Evolutionary conservation across 2,113 vertebrate species (phyloP).

Genomic region (Paedocypris sp.): DNA sequence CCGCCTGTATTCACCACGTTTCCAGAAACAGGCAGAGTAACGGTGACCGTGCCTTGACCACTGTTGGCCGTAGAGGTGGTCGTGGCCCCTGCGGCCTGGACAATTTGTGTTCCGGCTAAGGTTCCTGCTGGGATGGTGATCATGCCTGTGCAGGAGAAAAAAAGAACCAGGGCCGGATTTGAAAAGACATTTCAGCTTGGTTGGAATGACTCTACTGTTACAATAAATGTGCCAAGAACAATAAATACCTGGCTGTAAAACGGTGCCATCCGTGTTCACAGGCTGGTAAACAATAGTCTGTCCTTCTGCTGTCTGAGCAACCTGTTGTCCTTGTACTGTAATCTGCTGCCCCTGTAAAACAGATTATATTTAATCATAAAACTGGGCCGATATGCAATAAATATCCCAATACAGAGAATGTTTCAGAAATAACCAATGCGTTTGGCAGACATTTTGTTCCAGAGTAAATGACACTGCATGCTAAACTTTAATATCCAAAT

Average conservation of each 20-base stretch:
- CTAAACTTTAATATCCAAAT: too few relatives aligned
- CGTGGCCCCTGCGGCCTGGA: conserved; percentile 80
- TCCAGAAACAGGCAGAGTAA: conserved; percentile 91
- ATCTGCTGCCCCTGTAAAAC: conserved; percentile 80
- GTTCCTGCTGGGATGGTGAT: conserved; percentile 97
- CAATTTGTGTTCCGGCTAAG: conserved; percentile 91
- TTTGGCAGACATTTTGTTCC: too few relatives aligned
- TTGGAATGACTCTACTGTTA: too few relatives aligned
- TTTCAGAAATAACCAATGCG: too few relatives aligned
- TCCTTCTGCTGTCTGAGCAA: conserved; percentile 93
- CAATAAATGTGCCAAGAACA: too few relatives aligned
- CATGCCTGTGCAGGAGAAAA: conserved; percentile 78
- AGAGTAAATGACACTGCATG: too few relatives aligned
- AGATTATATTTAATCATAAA: too few relatives aligned
- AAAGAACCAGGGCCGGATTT: too few relatives aligned
- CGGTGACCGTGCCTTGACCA: conserved; percentile 92
- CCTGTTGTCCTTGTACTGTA: conserved; percentile 91
- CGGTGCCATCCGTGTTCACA: conserved; percentile 92
- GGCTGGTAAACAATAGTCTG: conserved; percentile 99
- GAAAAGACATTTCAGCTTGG: too few relatives aligned
- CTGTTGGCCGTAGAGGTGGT: conserved; percentile 94
- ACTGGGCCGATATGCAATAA: too few relatives aligned
- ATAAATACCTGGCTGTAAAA: conserved; percentile 87
- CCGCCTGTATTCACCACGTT: conserved; percentile 96
- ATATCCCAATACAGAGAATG: too few relatives aligned